Evolutionary conservation across 2,113 vertebrate species (phyloP), one percentile per base, ranked within the genome.

Genomic region (Nycticorax nycticorax): DNA sequence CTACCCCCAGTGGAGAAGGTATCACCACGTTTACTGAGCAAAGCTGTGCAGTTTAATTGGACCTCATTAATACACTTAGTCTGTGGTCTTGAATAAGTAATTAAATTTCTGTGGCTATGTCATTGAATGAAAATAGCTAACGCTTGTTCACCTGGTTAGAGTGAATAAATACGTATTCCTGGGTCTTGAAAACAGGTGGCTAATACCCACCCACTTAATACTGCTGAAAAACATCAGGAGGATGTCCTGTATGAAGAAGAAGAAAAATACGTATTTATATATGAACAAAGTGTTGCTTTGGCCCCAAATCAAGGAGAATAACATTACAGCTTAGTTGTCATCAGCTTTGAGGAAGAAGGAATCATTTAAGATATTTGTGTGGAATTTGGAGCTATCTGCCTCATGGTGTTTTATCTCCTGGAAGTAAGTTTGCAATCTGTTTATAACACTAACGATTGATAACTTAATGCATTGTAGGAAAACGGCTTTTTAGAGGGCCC

Each of bases 321-420:
- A 3, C 28, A 10, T 21, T 15, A 3, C 32, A 71, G 59, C 33
- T 37, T 53, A 4, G 26, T 22, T 15, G 4, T 19, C 1, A 7
- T 3, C 23, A 47, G 27, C 74, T 59, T 26, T 28, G 62, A 52
- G 53, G 48, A 48, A 64, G 27, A 32, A 75, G 24, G 20, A 14
- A 7, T 63, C 0, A 1, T 39, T 20, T 14, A 6, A 33, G 59
- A 8, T 21, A 8, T 13, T 60, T 20, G 3, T 56, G 23, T 72
- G 59, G 39, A 20, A 56, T 43, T 60, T 2, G 4, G 39, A 27
- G 69, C 0, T 0, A 41, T 63, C 26, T 3, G 0, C 52, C 56
- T 28, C 3, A 0, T 33, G 20, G 6, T 23, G 22, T 60, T 84
- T 84, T 28, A 12, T 27, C n/a, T 91, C 2, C 57, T 59, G 53